Evolutionary conservation across 2,888 invertebrate species (phyloP), one percentile per base, ranked within the genome.

Genomic region (Hoplodrina blanda): DNA sequence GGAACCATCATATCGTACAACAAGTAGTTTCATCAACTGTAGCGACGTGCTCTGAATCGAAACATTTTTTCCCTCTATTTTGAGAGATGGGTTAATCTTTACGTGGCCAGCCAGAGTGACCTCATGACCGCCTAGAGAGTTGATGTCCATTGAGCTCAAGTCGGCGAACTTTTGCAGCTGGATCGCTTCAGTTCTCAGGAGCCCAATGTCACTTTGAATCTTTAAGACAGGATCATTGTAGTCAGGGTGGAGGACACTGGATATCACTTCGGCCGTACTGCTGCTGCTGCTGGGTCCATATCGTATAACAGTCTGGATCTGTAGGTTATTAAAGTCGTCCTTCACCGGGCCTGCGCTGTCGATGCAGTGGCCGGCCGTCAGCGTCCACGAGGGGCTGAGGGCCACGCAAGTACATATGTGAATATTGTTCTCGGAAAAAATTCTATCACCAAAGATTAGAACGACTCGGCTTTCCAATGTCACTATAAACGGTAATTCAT

Each of bases 331-430:
- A 0, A 73, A 66, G n/a, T 81, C 37, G 44, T 72, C 41, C 25
- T 50, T 71, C 4, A 6, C n/a, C 11, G 81, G 81, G 15, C 30
- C 52, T 15, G 56, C 11, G 54, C 66, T 61, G 10, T 53, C 54
- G 50, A 78, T 61, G 63, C 78, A 78, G 56, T 67, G 81, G 10
- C 78, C 78, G 6, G 78, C 72, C 8, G 78, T 77, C 41, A 78
- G 53, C 30, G 60, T 41, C 81, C 78, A 77, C 17, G 54, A 33
- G 10, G 62, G 41, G 3, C 56, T 62, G 5, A 78, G 25, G 5
- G 33, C 59, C 8, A 54, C 53, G 46, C 81, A 37, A 46, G 66
- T 81, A 30, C 78, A 78, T 30, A 78, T 49, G 25, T 81, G 73
- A 44, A 77, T 13, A 54, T 54, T 33, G 20, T 78, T 62, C 49